A percentile compares a stretch with the other conserved stretches of the same genome.
Evolutionary conservation across 2,888 invertebrate species (phyloP).

Genomic region (Geotrupes spiniger): DNA sequence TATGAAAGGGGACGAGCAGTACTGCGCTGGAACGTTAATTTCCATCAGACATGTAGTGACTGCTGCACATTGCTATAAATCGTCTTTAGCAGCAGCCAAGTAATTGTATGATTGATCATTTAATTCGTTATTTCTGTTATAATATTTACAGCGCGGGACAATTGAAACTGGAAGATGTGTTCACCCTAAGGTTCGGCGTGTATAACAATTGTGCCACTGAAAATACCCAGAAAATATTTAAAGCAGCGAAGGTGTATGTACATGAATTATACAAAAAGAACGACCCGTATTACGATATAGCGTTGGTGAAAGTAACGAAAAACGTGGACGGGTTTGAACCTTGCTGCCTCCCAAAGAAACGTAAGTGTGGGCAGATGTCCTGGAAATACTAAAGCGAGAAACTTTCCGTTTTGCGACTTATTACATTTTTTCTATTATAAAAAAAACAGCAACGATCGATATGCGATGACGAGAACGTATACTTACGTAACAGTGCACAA

Average conservation of each 20-base stretch:
- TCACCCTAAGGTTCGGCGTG: slow-evolving; percentile 40
- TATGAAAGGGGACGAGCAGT: slow-evolving; percentile 30
- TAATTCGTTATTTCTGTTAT: no score
- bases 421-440: not conserved
- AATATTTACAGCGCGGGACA: slow-evolving; percentile 1
- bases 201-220: slow-evolving; percentile 44
- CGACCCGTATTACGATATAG: slow-evolving; percentile 45
- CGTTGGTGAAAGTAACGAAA: slow-evolving; percentile 37
- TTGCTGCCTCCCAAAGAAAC: slow-evolving; percentile 39
- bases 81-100: slow-evolving; percentile 24
- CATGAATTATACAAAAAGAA: slow-evolving; percentile 42
- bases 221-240: slow-evolving; percentile 33
- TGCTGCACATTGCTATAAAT: slow-evolving; percentile 48
- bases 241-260: slow-evolving; percentile 39
- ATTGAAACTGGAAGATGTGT: slow-evolving; percentile 38
- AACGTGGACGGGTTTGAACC: slow-evolving; percentile 37
- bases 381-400: no score
- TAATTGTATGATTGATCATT: slow-evolving; percentile 19
- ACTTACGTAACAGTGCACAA: no score
- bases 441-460: no score
- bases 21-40: slow-evolving; percentile 45
- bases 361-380: no score
- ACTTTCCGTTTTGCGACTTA: no score
- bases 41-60: slow-evolving; percentile 41
- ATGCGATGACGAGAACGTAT: no score